phyloP scores from a whole-genome alignment of 2,113 vertebrate genomes.

The Orycteropus afer region DNA sequence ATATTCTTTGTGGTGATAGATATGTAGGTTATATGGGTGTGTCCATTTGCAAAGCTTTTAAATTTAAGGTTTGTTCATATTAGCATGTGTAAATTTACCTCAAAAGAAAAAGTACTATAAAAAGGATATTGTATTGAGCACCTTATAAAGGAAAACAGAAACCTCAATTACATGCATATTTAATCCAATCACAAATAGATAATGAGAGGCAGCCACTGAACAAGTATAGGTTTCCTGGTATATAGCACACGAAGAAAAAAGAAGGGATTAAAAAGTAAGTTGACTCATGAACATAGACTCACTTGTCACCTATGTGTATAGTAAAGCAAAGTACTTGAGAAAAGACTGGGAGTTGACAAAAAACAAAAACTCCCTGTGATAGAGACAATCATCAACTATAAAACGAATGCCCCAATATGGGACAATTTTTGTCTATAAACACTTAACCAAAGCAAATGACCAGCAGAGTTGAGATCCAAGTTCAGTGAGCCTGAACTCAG shows the following conservation, averaged over 20 bases:
- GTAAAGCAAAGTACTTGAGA: background rate
- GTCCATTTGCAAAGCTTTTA: background rate
- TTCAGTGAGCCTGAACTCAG: background rate
- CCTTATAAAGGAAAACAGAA: background rate
- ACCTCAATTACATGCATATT: background rate
- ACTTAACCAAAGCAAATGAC: background rate
- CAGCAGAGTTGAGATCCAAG: background rate
- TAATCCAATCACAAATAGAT: background rate
- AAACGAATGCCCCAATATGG: background rate
- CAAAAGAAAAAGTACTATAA: background rate
- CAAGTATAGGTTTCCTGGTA: background rate
- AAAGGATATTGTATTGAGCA: background rate
- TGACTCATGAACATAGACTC: background rate
- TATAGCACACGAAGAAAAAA: background rate
- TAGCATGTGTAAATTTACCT: background rate
- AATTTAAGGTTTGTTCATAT: background rate
- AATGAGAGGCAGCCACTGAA: background rate
- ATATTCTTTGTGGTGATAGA: background rate
- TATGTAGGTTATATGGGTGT: background rate
- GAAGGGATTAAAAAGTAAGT: background rate
- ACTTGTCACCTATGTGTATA: background rate
- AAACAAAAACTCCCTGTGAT: background rate
- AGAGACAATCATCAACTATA: background rate
- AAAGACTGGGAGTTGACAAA: background rate
- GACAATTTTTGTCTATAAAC: background rate